Percentiles rank a stretch among this genome's conserved stretches.
Conservation (phyloP, 2,888 invertebrate species). For the Sarcophaga caerulescens region DNA sequence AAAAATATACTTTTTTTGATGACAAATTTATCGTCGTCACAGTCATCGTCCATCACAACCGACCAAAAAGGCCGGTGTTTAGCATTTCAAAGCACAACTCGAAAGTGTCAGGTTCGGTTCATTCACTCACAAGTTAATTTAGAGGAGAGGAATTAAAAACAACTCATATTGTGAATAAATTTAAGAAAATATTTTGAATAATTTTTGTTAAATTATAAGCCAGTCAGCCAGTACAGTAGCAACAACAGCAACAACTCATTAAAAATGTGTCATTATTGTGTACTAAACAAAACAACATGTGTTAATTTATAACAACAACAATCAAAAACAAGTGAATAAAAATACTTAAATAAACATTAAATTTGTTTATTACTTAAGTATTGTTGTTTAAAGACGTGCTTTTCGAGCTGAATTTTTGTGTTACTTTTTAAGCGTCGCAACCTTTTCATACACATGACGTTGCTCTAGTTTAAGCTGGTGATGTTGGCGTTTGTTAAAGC, state of each 20-base stretch:
- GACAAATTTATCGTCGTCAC: constrained; percentile 47
- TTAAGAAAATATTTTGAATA: not conserved
- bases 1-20: constrained; percentile 21
- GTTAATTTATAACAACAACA: constrained; percentile 44
- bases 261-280: constrained; percentile 48
- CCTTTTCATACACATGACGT: constrained; percentile 27
- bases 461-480: constrained; percentile 57
- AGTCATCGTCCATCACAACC: not conserved
- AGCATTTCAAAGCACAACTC: constrained; percentile 47
- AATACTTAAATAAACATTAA: constrained; percentile 14
- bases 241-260: not conserved
- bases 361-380: constrained; percentile 6
- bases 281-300: constrained; percentile 34
- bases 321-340: not conserved
- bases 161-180: not conserved
- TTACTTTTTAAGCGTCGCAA: not conserved
- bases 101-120: constrained; percentile 30
- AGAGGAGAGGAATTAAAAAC: not conserved
- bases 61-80: constrained; percentile 35
- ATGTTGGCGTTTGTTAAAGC: constrained; percentile 43
- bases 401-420: not conserved
- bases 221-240: not conserved
- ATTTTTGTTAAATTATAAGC: not conserved
- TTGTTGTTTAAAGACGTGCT: constrained; percentile 31
- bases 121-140: constrained; percentile 6